Conservation (phyloP, 2,113 vertebrate species). For the Charina bottae region DNA sequence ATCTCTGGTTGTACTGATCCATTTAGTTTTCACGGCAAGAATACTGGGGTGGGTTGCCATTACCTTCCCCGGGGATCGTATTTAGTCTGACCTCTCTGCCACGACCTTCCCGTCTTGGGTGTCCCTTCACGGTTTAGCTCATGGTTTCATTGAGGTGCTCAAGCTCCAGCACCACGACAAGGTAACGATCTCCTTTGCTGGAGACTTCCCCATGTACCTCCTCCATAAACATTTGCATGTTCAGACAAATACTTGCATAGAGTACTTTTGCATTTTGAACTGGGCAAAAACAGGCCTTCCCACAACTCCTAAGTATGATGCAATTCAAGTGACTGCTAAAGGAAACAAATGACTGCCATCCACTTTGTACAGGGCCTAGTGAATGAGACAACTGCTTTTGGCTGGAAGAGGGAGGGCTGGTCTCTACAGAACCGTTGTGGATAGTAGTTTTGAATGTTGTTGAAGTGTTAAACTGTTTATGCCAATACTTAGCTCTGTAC, state of each 20-base stretch:
- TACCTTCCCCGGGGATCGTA: too few species aligned
- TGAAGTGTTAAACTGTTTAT: not conserved
- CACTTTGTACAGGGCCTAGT: not conserved
- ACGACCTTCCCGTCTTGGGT: too few species aligned
- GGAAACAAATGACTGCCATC: not conserved
- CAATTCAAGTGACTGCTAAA: not conserved
- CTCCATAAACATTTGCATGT: not conserved
- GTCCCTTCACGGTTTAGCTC: too few species aligned
- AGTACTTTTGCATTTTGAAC: not conserved
- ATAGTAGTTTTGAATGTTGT: not conserved
- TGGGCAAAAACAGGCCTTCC: not conserved
- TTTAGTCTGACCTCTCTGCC: too few species aligned
- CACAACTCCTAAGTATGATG: not conserved
- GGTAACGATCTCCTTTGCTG: too few species aligned
- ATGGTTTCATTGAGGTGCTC: too few species aligned
- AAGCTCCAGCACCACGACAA: too few species aligned
- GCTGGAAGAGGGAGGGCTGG: not conserved
- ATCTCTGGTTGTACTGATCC: too few species aligned
- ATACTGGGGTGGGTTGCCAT: too few species aligned
- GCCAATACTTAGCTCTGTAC: not conserved
- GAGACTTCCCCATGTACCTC: not conserved
- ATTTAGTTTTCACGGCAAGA: too few species aligned
- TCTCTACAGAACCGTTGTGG: not conserved
- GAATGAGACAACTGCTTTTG: not conserved
- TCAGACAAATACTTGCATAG: not conserved